Conservation (phyloP, 2,888 invertebrate genomes). For the Dysmachus trigonus region DNA sequence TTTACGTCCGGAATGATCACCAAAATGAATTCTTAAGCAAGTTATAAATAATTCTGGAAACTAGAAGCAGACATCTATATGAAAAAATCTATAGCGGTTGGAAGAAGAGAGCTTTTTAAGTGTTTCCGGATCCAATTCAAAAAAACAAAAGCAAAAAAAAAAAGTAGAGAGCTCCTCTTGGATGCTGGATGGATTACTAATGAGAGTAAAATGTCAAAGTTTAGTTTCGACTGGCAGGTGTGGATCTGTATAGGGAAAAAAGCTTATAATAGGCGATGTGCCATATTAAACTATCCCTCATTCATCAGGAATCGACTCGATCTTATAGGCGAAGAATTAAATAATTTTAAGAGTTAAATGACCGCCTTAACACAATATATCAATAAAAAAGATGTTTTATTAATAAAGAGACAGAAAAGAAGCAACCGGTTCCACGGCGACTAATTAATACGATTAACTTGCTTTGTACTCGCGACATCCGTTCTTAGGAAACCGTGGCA, state of each 20-base stretch:
- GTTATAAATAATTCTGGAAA: neutral
- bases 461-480: neutral
- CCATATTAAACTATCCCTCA: neutral
- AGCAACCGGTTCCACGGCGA: constrained; percentile 4
- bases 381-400: neutral
- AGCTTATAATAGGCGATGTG: neutral
- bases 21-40: neutral
- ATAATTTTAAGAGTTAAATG: constrained; percentile 5
- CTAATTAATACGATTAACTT: constrained; percentile 4
- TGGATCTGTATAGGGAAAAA: neutral
- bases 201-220: constrained; percentile 5
- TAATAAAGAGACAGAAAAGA: neutral
- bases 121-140: neutral
- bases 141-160: neutral
- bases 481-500: neutral
- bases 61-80: neutral
- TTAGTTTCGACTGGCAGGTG: neutral
- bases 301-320: neutral
- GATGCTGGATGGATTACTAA: neutral
- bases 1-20: neutral
- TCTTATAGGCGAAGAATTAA: neutral
- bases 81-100: neutral
- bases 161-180: neutral
- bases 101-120: neutral
- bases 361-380: neutral